Conservation (phyloP, 2,113 vertebrate genomes). For the Gallinago undulata region DNA sequence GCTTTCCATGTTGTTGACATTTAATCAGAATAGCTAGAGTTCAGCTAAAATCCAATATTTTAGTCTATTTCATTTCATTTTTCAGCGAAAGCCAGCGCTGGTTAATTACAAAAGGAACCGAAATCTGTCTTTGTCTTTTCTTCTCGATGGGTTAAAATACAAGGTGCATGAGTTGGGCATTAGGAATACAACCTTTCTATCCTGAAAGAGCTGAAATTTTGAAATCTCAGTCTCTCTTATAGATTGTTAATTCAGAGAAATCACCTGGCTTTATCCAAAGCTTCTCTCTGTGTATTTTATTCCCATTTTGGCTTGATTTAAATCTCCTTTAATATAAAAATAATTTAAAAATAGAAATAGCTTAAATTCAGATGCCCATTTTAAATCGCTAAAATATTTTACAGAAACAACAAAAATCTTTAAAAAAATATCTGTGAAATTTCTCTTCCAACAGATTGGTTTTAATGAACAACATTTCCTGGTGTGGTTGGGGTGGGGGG, state of each 20-base stretch:
- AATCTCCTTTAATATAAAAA: not conserved
- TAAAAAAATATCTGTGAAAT: not conserved
- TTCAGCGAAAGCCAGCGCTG: not conserved
- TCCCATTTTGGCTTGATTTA: not conserved
- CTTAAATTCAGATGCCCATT: not conserved
- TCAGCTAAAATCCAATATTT: not conserved
- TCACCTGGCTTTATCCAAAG: not conserved
- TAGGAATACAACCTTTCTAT: not conserved
- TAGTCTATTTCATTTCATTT: not conserved
- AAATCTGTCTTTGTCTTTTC: not conserved
- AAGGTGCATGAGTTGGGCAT: not conserved
- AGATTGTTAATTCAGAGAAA: not conserved
- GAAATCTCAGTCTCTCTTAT: not conserved
- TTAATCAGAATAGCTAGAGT: not conserved
- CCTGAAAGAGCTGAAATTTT: not conserved
- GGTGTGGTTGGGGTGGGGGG: accelerated
- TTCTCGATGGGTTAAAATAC: not conserved
- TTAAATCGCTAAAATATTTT: not conserved
- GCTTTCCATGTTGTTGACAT: not conserved
- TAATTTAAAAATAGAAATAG: not conserved
- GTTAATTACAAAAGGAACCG: not conserved
- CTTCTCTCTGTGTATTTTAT: not conserved
- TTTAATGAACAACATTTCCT: not conserved
- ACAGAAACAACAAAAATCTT: not conserved
- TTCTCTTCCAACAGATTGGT: not conserved